Evolutionary conservation across 2,888 invertebrate genomes (phyloP).

Genomic region (Drosophila hamatofila): DNA sequence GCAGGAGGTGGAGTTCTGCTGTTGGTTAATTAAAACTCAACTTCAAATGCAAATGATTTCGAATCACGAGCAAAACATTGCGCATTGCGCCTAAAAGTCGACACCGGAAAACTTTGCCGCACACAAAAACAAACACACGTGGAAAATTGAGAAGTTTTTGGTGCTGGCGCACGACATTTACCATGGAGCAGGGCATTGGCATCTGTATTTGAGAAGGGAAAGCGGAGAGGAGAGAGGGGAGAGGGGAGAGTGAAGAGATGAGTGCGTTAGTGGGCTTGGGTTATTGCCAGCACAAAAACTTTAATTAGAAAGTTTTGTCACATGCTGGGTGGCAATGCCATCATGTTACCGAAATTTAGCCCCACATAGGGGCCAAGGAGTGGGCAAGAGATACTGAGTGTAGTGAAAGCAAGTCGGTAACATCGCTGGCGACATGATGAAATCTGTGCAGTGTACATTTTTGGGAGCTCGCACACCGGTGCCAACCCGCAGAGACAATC

Average conservation of each 20-base stretch:
- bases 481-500: conserved; percentile 75
- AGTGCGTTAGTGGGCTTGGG: conserved; percentile 10
- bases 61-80: conserved; percentile 49
- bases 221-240: background rate
- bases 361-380: conserved; percentile 15
- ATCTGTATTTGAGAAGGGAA: background rate
- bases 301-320: conserved; percentile 81
- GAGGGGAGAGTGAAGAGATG: background rate
- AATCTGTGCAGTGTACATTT: conserved; percentile 43
- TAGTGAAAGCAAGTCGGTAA: conserved; percentile 26
- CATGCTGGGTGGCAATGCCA: conserved; percentile 60
- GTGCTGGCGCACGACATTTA: conserved; percentile 43
- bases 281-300: conserved; percentile 66
- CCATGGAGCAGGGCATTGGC: background rate
- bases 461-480: conserved; percentile 52
- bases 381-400: conserved; percentile 26
- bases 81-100: conserved; percentile 75
- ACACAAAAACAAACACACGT: conserved; percentile 69
- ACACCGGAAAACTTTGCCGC: conserved; percentile 54
- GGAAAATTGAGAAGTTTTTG: conserved; percentile 71
- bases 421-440: conserved; percentile 51
- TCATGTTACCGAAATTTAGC: conserved; percentile 40
- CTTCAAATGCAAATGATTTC: conserved; percentile 58
- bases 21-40: conserved; percentile 64
- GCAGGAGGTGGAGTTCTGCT: background rate